Conservation (phyloP, 2,888 invertebrate genomes). For the Hemicrepidius hirtus region DNA sequence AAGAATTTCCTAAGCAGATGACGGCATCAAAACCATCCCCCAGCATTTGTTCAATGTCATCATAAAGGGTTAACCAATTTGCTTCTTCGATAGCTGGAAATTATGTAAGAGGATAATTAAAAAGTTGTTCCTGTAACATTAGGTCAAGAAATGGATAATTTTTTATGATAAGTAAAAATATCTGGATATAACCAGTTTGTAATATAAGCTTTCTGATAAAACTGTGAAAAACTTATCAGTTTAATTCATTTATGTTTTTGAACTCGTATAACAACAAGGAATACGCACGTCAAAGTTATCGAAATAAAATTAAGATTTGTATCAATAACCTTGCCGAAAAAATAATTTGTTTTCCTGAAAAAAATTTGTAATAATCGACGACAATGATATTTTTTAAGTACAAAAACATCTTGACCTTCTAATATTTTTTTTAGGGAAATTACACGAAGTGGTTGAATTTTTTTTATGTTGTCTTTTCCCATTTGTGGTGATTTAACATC, state of each 20-base stretch:
- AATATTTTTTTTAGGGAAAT: no score
- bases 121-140: background rate
- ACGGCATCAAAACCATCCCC: constrained; percentile 89
- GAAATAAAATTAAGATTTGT: no score
- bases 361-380: no score
- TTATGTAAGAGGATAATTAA: constrained; percentile 6
- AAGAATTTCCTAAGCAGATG: constrained; percentile 92
- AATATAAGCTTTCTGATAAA: background rate
- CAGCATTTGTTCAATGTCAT: constrained; percentile 80
- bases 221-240: no score
- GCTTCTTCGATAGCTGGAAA: constrained; percentile 91
- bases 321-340: no score
- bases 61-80: constrained; percentile 88
- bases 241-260: background rate
- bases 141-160: background rate
- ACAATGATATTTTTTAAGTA: no score
- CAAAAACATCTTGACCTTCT: no score
- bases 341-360: no score
- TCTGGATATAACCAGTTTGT: constrained; percentile 3
- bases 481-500: no score
- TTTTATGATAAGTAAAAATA: background rate
- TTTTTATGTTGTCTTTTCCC: no score
- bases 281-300: no score
- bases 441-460: no score
- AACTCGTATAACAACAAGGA: background rate